Conservation (phyloP, 2,797 vertebrate species). For the Hoplostethus atlanticus region DNA sequence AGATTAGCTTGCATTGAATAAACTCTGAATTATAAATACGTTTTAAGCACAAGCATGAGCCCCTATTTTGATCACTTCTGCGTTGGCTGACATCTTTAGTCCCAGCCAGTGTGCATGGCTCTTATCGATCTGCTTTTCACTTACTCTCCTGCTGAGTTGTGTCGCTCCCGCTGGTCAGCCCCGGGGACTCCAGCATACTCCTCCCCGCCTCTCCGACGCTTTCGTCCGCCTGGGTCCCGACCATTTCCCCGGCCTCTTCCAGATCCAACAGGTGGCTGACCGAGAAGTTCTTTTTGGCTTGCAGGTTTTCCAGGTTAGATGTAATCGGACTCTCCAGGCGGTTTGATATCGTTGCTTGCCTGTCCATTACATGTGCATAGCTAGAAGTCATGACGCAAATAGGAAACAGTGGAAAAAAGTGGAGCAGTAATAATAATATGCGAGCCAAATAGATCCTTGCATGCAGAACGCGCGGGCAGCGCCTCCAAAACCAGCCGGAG, state of each 20-base stretch:
- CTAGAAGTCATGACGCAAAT: constrained; percentile 93
- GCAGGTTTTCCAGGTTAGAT: constrained; percentile 93
- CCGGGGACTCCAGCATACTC: constrained; percentile 95
- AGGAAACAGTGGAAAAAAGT: constrained; percentile 48
- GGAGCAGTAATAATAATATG: constrained; percentile 32
- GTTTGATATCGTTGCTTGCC: constrained; percentile 89
- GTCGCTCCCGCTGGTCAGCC: constrained; percentile 96
- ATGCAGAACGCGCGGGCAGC: constrained; percentile 63
- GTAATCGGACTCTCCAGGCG: constrained; percentile 93
- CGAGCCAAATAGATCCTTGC: constrained; percentile 69
- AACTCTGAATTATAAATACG: background rate
- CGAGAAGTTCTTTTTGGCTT: constrained; percentile 99
- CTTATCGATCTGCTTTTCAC: constrained; percentile 63
- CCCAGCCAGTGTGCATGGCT: no score
- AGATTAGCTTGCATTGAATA: background rate
- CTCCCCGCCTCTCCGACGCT: constrained; percentile 91
- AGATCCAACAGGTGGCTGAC: constrained; percentile 99
- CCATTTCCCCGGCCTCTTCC: constrained; percentile 96
- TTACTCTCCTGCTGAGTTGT: constrained; percentile 98
- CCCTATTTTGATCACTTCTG: background rate
- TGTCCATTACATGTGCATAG: constrained; percentile 97
- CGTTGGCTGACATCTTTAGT: background rate
- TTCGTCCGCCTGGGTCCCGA: constrained; percentile 92
- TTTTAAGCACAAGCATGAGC: background rate
- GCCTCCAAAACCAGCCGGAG: constrained; percentile 56